phyloP scores from a whole-genome alignment of 2,113 vertebrate genomes.

The Rhinopomastus cyanomelas region DNA sequence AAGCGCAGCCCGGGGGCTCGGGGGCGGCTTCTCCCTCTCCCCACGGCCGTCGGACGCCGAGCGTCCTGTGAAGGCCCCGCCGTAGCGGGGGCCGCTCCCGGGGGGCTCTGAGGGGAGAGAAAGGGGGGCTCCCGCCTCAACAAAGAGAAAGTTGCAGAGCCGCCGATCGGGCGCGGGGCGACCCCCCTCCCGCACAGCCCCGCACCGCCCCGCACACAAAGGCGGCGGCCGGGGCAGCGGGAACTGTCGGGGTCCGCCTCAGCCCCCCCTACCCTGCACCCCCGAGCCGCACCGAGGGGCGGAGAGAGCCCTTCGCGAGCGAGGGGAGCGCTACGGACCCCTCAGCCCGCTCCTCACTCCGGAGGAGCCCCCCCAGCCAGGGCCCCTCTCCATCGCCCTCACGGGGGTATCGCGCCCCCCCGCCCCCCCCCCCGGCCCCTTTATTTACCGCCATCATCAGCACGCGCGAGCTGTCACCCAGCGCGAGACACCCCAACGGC shows the following conservation, averaged over 20 bases:
- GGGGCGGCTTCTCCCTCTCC: rapidly evolving
- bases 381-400: neutral
- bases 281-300: neutral
- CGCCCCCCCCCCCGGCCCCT: constrained; percentile 39
- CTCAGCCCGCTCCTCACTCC: neutral
- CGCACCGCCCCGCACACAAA: neutral
- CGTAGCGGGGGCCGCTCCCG: neutral
- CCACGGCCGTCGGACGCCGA: too few relatives aligned
- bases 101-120: neutral
- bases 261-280: neutral
- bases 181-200: too few relatives aligned
- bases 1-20: neutral
- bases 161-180: neutral
- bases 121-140: neutral
- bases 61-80: neutral
- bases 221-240: neutral
- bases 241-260: neutral
- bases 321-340: neutral
- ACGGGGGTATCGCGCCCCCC: neutral
- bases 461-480: constrained; percentile 85
- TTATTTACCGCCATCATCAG: constrained; percentile 87
- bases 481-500: constrained; percentile 72
- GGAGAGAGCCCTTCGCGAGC: neutral
- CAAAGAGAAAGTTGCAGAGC: neutral
- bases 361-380: neutral